Conservation (phyloP, 53 echinoderm and acorn worm species). For the Crossaster papposus region DNA sequence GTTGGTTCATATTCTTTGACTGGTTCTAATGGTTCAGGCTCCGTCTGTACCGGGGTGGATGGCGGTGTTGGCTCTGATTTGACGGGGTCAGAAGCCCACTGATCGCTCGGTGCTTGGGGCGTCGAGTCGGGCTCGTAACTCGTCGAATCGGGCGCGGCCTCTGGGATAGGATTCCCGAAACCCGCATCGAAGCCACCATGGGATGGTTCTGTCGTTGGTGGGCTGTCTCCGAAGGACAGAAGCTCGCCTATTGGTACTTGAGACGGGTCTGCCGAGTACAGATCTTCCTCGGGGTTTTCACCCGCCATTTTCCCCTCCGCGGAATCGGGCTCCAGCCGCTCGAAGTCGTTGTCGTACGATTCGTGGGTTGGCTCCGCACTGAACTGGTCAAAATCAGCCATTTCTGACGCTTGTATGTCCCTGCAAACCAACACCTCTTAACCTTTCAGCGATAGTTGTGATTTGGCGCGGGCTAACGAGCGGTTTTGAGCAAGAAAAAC, state of each 20-base stretch:
- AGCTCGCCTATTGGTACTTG: constrained; percentile 68
- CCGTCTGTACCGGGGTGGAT: not conserved
- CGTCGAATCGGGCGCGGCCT: constrained; percentile 43
- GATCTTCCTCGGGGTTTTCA: constrained; percentile 81
- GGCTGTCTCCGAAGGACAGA: constrained; percentile 55
- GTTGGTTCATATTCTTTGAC: constrained; percentile 55
- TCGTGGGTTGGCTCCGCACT: constrained; percentile 72
- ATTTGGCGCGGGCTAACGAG: not conserved
- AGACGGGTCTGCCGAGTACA: constrained; percentile 70
- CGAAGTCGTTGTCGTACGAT: constrained; percentile 91
- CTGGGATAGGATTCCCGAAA: constrained; percentile 58
- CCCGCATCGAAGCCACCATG: constrained; percentile 59
- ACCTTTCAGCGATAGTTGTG: not conserved
- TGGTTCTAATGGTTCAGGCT: constrained; percentile 23
- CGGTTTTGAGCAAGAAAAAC: not conserved
- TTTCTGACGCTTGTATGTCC: constrained; percentile 11
- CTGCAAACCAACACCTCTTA: not conserved
- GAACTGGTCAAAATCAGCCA: constrained; percentile 68
- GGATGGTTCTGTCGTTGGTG: not conserved
- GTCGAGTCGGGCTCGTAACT: constrained; percentile 19
- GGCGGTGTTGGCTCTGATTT: constrained; percentile 16
- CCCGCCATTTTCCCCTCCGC: constrained; percentile 60
- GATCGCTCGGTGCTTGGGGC: constrained; percentile 29
- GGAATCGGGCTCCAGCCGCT: constrained; percentile 80
- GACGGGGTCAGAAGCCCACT: constrained; percentile 23